Evolutionary conservation across 2,113 vertebrate species (phyloP).

Genomic region (Phalacrocorax aristotelis): DNA sequence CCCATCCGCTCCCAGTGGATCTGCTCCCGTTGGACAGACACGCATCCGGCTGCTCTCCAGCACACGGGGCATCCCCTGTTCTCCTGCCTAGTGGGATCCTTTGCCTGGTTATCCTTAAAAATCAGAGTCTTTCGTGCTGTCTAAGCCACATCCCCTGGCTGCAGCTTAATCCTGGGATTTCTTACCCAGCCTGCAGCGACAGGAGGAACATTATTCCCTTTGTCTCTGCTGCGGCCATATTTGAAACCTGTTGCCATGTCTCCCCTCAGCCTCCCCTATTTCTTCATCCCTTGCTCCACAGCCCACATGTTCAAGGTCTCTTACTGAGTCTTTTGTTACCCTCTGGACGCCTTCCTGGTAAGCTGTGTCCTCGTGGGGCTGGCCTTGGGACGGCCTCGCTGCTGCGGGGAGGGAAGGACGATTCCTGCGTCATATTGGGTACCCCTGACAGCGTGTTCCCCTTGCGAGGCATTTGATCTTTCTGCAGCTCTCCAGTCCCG

Average conservation of each 20-base stretch:
- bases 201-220: neutral
- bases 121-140: neutral
- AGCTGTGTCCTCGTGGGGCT: neutral
- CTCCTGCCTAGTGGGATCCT: neutral
- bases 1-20: neutral
- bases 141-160: neutral
- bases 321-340: too few relatives aligned
- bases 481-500: neutral
- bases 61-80: accelerated
- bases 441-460: neutral
- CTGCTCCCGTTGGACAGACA: neutral
- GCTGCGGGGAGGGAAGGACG: neutral
- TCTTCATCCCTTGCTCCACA: neutral
- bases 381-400: neutral
- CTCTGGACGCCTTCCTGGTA: neutral
- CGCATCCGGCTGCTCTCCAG: neutral
- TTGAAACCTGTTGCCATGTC: neutral
- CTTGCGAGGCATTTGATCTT: neutral
- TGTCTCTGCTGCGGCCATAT: neutral
- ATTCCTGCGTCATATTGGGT: neutral
- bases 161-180: constrained; percentile 21
- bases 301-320: neutral
- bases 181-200: neutral
- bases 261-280: neutral
- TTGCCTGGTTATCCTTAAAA: neutral